phyloP scores from a whole-genome alignment of 2,797 vertebrate species.

The Myotis vivesi region DNA sequence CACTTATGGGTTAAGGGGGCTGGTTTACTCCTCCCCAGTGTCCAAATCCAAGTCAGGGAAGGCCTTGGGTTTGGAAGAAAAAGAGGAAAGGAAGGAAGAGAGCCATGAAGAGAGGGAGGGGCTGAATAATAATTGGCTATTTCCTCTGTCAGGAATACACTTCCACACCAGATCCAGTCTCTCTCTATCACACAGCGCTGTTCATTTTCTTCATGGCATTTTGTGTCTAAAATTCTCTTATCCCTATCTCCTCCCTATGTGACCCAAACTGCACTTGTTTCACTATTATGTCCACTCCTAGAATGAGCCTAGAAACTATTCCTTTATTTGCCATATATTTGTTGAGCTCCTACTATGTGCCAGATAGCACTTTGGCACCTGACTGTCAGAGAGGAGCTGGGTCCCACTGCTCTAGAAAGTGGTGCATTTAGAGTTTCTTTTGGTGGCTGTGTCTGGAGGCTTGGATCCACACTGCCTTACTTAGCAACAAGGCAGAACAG shows the following conservation, averaged over 20 bases:
- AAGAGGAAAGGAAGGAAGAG: neutral
- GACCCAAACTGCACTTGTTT: neutral
- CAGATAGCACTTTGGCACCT: neutral
- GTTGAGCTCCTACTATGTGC: neutral
- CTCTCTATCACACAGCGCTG: neutral
- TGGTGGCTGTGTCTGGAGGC: neutral
- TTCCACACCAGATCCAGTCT: neutral
- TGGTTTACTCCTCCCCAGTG: neutral
- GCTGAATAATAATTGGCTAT: neutral
- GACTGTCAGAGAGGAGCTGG: neutral
- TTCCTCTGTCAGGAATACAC: neutral
- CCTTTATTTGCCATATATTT: neutral
- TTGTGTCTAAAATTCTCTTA: neutral
- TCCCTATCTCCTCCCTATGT: neutral
- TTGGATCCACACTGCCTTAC: neutral
- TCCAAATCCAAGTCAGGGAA: neutral
- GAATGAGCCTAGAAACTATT: neutral
- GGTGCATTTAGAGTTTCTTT: neutral
- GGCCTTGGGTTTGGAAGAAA: neutral
- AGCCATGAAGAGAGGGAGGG: neutral
- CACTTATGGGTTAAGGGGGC: neutral
- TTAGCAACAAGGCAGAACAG: neutral
- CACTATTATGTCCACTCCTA: neutral
- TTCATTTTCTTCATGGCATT: neutral
- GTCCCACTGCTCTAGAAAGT: neutral